Evolutionary conservation across 1,140 invertebrate genomes (phyloP).

Genomic region (Drosophila tropicalis): DNA sequence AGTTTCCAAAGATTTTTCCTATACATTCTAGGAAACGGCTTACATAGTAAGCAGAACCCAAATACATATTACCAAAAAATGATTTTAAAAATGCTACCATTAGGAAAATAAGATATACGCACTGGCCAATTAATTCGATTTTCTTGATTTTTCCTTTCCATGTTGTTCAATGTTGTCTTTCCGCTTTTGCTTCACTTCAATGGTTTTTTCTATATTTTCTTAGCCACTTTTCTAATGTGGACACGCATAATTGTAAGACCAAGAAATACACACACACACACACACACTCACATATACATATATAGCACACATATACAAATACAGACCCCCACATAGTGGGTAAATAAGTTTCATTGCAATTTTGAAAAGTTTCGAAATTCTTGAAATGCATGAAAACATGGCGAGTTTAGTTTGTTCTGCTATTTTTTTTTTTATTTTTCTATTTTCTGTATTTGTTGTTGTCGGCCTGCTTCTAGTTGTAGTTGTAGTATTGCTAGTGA

Average conservation of each 20-base stretch:
- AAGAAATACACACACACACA: constrained; percentile 16
- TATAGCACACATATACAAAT: constrained; percentile 3
- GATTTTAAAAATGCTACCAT: background rate
- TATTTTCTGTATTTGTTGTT: constrained; percentile 8
- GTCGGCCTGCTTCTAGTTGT: constrained; percentile 55
- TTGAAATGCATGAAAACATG: constrained; percentile 71
- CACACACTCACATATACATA: constrained; percentile 22
- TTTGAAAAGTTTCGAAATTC: constrained; percentile 68
- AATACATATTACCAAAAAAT: constrained; percentile 14
- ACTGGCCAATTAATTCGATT: constrained; percentile 5
- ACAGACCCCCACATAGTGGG: constrained; percentile 32
- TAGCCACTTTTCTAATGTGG: constrained; percentile 42
- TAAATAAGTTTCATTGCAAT: constrained; percentile 70
- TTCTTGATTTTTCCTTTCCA: constrained; percentile 46
- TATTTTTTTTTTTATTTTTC: constrained; percentile 5
- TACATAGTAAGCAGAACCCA: background rate
- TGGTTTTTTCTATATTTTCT: constrained; percentile 36
- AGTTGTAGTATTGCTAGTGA: constrained; percentile 41
- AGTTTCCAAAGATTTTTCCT: constrained; percentile 31
- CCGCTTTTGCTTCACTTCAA: constrained; percentile 56
- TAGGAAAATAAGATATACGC: constrained; percentile 21
- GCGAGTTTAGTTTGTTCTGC: constrained; percentile 73
- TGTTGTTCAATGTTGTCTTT: constrained; percentile 33
- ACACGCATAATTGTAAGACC: constrained; percentile 55
- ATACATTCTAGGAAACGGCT: constrained; percentile 31